Conservation (phyloP, 2,113 vertebrate species). For the Illadopsis cleaveri region DNA sequence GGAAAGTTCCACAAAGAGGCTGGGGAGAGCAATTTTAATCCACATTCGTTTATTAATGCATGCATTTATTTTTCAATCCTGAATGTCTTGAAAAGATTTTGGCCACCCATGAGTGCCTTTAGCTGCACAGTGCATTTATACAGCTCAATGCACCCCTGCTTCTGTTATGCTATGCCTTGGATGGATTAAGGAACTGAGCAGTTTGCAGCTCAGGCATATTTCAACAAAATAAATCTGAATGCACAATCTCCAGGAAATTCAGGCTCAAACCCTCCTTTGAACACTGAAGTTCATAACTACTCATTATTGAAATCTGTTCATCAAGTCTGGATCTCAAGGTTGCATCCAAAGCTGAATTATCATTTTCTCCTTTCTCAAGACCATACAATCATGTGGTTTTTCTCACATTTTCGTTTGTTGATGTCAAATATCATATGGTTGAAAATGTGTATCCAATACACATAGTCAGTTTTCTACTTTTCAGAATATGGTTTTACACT, state of each 20-base stretch:
- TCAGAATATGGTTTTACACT: not conserved
- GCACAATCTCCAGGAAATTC: not conserved
- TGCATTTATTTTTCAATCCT: not conserved
- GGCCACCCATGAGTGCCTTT: not conserved
- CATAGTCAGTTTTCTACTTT: not conserved
- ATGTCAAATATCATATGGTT: not conserved
- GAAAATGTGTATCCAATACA: not conserved
- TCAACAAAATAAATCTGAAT: not conserved
- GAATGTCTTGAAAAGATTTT: slow-evolving; percentile 4
- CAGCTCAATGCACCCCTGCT: not conserved
- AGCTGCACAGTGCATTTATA: not conserved
- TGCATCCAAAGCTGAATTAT: not conserved
- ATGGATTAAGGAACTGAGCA: not conserved
- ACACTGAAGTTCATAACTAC: not conserved
- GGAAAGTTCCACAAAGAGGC: not conserved
- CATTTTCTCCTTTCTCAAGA: not conserved
- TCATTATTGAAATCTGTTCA: not conserved
- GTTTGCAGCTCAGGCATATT: not conserved
- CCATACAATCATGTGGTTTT: not conserved
- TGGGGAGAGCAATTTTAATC: not conserved
- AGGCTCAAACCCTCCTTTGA: not conserved
- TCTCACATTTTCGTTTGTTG: not conserved
- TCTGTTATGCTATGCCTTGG: not conserved
- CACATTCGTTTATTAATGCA: slow-evolving; percentile 15
- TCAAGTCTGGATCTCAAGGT: not conserved